Base-by-base conservation (phyloP, 2,888 invertebrate species). In the Tryphoninae sp. region DNA sequence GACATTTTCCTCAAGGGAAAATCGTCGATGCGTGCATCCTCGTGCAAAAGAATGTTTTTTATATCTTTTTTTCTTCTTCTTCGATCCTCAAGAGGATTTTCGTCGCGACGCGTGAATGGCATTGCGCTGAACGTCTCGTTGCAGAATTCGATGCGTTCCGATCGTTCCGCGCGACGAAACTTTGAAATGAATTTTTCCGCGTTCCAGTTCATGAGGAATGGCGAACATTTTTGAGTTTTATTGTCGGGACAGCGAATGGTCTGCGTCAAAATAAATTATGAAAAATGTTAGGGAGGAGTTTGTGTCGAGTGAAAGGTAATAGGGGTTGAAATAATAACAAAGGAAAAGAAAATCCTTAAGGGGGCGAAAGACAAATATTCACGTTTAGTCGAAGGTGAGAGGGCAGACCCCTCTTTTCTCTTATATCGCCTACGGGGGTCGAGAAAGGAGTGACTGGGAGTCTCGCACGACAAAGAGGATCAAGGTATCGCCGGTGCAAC, bases 401-500 rank as follows among this genome's bases (percentile, higher is more conserved):
- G 69, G 62, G 33, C 61, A 78, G 49, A 49, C 67, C 64, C 78
- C 33, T 69, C 62, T 33, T 22, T 53, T 9, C 26, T 16, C 51
- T 11, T 73, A 53, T 79, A 82, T 79, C 68, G 79, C 76, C 76
- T 73, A 13, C 40, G 55, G 78, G 49, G 64, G 23, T 62, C 33
- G 45, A 13, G 62, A 58, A 26, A 13, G 59, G 59, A 53, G 68
- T 58, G 69, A 59, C 71, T 59, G 78, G 72, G 71, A 49, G 55
- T 62, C 65, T 76, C 75, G 53, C 73, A 76, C 73, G 79, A 73
- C 78, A 81, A 82, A 81, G 79, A 79, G 81, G 81, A 78, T 82
- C 82, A 73, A 82, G 76, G 82, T 77, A 82, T 82, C 76, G 82
- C 67, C 72, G 79, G 82, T 69, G 72, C 82, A 82, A 73, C 82